Evolutionary conservation across 2,797 vertebrate species (phyloP).

Genomic region (Melopsittacus undulatus): DNA sequence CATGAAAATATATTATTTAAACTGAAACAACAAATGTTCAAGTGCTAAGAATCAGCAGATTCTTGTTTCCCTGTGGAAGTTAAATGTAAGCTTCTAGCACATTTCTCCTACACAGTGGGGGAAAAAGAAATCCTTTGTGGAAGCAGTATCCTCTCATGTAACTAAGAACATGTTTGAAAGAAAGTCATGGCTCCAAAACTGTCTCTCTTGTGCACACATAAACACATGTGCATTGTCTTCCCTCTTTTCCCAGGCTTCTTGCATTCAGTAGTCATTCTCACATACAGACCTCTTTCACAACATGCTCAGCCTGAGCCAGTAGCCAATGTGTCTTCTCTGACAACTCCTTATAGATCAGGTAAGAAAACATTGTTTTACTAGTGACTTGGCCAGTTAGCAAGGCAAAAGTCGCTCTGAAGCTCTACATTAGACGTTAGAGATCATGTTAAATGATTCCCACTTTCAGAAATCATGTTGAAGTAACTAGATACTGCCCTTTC

Average conservation of each 20-base stretch:
- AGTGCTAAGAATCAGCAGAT: not conserved
- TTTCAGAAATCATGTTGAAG: not conserved
- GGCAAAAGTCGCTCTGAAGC: not conserved
- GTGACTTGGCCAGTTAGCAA: not conserved
- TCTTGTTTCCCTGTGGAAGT: not conserved
- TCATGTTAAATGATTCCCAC: not conserved
- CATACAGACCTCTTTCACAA: not conserved
- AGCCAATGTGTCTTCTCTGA: not conserved
- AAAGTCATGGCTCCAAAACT: not conserved
- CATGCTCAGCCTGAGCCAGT: not conserved
- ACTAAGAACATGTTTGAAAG: not conserved
- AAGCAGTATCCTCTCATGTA: not conserved
- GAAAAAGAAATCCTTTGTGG: not conserved
- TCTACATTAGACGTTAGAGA: not conserved
- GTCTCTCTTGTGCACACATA: not conserved
- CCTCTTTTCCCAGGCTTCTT: not conserved
- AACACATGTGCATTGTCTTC: rapidly evolving
- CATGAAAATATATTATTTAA: constrained; percentile 12
- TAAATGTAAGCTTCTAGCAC: constrained; percentile 11
- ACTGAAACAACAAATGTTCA: not conserved
- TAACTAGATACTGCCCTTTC: not conserved
- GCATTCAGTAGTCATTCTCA: not conserved
- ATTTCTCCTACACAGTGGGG: not conserved
- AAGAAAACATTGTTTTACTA: not conserved
- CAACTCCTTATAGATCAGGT: not conserved